phyloP scores from a whole-genome alignment of 1,140 invertebrate genomes.

The Brevipalpus yothersi region DNA sequence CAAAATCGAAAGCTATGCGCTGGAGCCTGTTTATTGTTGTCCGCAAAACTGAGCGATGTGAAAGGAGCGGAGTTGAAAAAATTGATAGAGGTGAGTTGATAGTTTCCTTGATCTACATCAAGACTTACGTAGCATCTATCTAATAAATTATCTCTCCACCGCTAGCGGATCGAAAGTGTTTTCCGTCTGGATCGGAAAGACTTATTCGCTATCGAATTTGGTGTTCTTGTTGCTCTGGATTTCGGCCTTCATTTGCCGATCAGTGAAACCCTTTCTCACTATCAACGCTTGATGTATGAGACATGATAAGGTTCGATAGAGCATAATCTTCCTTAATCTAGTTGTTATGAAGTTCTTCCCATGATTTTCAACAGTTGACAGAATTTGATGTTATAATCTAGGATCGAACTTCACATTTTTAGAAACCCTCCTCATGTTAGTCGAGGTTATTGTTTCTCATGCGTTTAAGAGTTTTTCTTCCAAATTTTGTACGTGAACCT shows the following conservation, averaged over 20 bases:
- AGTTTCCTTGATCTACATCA: not conserved
- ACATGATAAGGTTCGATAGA: not conserved
- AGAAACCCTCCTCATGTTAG: no score
- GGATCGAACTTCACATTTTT: no score
- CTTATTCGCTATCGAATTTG: constrained; percentile 69
- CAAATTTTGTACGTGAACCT: no score
- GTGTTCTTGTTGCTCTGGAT: constrained; percentile 73
- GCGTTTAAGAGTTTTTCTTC: no score
- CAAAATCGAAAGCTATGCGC: constrained; percentile 82
- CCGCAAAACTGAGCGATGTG: constrained; percentile 86
- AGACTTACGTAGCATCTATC: not conserved
- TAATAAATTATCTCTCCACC: not conserved
- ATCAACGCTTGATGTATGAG: constrained; percentile 42
- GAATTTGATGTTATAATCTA: no score
- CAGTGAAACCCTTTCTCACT: constrained; percentile 75
- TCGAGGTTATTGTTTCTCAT: no score
- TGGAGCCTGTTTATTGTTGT: constrained; percentile 70
- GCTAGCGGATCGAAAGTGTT: not conserved
- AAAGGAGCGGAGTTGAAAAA: constrained; percentile 27
- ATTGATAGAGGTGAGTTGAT: constrained; percentile 12
- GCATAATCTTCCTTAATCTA: no score
- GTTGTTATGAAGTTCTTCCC: no score
- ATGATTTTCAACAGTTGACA: no score
- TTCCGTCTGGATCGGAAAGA: constrained; percentile 64
- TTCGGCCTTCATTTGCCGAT: constrained; percentile 76